A percentile compares a stretch with the other conserved stretches of the same genome.
phyloP scores from a whole-genome alignment of 2,888 invertebrate genomes.

The Melieria crassipennis region DNA sequence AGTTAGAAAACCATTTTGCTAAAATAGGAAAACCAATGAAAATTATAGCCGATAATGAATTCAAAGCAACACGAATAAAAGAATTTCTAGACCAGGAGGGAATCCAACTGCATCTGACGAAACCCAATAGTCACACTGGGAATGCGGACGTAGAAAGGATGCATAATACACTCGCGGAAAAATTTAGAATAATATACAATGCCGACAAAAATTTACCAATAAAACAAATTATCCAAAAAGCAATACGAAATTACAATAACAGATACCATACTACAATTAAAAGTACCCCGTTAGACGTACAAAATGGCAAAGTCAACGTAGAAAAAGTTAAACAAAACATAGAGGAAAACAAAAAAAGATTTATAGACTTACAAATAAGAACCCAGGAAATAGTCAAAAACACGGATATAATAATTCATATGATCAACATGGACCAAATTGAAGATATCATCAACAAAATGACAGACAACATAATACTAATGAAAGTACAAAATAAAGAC shows the following conservation, averaged over 20 bases:
- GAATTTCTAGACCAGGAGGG: slow-evolving; percentile 36
- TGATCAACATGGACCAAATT: no score
- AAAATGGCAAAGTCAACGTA: no score
- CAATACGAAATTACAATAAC: slow-evolving; percentile 20
- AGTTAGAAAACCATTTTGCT: slow-evolving; percentile 31
- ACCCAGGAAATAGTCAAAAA: no score
- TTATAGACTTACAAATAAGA: no score
- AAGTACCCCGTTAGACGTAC: no score
- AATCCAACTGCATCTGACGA: slow-evolving; percentile 40
- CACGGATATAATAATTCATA: no score
- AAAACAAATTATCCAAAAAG: slow-evolving; percentile 28
- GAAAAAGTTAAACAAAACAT: no score
- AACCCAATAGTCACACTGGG: slow-evolving; percentile 32
- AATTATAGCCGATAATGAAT: slow-evolving; percentile 40
- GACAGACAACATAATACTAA: no score
- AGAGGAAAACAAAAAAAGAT: background rate
- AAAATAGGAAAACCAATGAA: slow-evolving; percentile 35
- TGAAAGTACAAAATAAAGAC: no score
- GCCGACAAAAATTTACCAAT: slow-evolving; percentile 29
- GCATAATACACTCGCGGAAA: slow-evolving; percentile 30
- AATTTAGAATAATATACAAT: slow-evolving; percentile 30
- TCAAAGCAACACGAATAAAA: slow-evolving; percentile 36
- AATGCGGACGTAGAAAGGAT: slow-evolving; percentile 42
- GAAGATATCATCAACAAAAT: no score
- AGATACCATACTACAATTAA: no score